phyloP scores from a whole-genome alignment of 2,797 vertebrate genomes.

The Lepilemur ruficaudatus region DNA sequence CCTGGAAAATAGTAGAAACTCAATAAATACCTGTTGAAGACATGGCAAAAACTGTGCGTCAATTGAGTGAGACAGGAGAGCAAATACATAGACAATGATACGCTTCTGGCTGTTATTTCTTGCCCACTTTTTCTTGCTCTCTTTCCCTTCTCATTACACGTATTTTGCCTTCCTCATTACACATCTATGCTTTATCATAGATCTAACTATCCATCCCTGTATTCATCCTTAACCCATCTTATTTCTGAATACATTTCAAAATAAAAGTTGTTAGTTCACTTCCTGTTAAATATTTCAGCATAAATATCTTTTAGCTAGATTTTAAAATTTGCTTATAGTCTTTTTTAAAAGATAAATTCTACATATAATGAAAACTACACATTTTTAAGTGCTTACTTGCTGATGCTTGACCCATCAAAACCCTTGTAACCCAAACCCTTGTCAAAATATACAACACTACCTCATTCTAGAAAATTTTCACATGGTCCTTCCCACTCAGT shows the following conservation, averaged over 20 bases:
- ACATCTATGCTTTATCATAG: neutral
- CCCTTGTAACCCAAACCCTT: neutral
- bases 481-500: neutral
- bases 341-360: neutral
- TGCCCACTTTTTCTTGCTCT: neutral
- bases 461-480: neutral
- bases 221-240: neutral
- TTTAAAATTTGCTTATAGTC: neutral
- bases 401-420: neutral
- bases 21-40: neutral
- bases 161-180: neutral
- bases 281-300: neutral
- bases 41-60: neutral
- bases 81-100: neutral
- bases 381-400: neutral
- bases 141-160: neutral
- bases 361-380: neutral
- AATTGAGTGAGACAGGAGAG: neutral
- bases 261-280: neutral
- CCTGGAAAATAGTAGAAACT: neutral
- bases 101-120: neutral
- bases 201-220: neutral
- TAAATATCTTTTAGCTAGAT: neutral
- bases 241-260: neutral
- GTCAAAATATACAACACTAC: neutral